Conservation (phyloP, 1,140 invertebrate genomes). For the Drosophila sproati region DNA sequence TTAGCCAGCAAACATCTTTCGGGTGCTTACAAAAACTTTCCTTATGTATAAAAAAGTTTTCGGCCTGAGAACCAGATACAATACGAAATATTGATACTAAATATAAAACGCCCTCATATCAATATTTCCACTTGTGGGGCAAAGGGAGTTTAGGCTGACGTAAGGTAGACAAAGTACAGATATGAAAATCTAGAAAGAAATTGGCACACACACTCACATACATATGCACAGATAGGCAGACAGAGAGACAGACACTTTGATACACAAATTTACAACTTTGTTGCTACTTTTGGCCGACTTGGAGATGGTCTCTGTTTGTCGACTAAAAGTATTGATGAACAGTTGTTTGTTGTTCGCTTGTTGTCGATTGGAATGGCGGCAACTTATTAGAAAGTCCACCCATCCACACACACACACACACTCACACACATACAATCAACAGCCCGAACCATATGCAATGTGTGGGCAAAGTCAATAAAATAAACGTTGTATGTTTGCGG, state of each 20-base stretch:
- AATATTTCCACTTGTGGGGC: constrained; percentile 5
- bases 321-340: constrained; percentile 79
- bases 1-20: constrained; percentile 39
- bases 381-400: constrained; percentile 79
- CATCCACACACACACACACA: constrained; percentile 35
- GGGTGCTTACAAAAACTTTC: constrained; percentile 62
- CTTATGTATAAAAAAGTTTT: constrained; percentile 57
- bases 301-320: constrained; percentile 47
- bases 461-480: constrained; percentile 76
- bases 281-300: constrained; percentile 54
- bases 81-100: constrained; percentile 79
- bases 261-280: constrained; percentile 78
- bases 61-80: constrained; percentile 52
- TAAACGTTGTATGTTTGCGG: constrained; percentile 73
- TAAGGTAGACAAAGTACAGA: constrained; percentile 73
- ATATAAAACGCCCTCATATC: constrained; percentile 55
- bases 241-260: constrained; percentile 58
- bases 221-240: not conserved
- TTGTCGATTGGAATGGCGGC: constrained; percentile 58
- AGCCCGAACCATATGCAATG: constrained; percentile 38
- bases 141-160: constrained; percentile 4
- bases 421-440: constrained; percentile 32
- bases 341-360: constrained; percentile 74
- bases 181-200: constrained; percentile 61
- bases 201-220: constrained; percentile 27